These are phyloP conservation scores for Pantherophis guttatus DNA, from an alignment of 2,113 vertebrate genomes.

Conservation along the genomic window DNA sequence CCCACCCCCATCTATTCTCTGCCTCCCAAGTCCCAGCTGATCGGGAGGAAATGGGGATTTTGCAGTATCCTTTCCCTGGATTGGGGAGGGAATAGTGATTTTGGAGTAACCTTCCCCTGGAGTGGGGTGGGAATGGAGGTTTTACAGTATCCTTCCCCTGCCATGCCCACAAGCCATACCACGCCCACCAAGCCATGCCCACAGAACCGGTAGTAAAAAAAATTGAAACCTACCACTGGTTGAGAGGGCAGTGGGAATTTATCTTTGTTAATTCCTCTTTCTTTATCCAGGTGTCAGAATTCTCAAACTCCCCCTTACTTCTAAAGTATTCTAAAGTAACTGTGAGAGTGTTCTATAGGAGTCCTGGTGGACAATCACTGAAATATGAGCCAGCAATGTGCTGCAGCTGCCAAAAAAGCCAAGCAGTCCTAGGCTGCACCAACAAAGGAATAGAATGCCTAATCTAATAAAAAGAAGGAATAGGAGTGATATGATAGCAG, in stretches of 20 bases:
- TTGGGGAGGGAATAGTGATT: too few species aligned
- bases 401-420: not conserved
- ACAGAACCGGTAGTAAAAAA: too few species aligned
- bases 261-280: not conserved
- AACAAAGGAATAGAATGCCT: not conserved
- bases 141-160: too few species aligned
- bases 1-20: too few species aligned
- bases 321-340: not conserved
- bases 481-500: not conserved
- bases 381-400: not conserved
- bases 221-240: too few species aligned
- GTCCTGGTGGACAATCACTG: not conserved
- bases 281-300: not conserved
- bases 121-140: too few species aligned
- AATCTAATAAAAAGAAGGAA: not conserved
- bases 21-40: too few species aligned
- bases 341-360: not conserved
- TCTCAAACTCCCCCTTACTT: not conserved
- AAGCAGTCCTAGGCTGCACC: not conserved
- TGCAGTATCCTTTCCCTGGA: too few species aligned
- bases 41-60: too few species aligned
- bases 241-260: not conserved
- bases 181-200: too few species aligned
- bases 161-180: too few species aligned
- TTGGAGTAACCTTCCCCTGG: too few species aligned